phyloP scores from a whole-genome alignment of 1,140 invertebrate species.

The Drosophila pseudoananassae region DNA sequence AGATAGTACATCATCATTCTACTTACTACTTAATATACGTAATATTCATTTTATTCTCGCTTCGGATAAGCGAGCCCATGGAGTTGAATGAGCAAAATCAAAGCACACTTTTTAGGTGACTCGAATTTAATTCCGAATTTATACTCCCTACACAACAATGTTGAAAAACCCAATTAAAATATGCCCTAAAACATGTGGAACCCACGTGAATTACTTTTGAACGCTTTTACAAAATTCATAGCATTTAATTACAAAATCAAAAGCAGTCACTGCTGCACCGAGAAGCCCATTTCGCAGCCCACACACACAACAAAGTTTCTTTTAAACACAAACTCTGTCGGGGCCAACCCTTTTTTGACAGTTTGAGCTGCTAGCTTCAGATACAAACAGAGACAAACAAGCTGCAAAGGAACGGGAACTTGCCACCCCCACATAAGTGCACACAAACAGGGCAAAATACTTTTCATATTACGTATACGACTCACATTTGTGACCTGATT shows the following conservation, averaged over 20 bases:
- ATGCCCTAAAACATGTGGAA: background rate
- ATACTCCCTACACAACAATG: background rate
- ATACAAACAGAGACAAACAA: conserved; percentile 41
- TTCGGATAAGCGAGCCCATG: too few species aligned
- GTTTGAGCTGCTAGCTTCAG: conserved; percentile 44
- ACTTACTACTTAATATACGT: too few species aligned
- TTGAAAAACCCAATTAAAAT: conserved; percentile 22
- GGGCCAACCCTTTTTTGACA: conserved; percentile 47
- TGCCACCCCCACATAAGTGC: conserved; percentile 9
- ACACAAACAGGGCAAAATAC: conserved; percentile 64
- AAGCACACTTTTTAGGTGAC: background rate
- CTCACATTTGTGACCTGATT: conserved; percentile 72
- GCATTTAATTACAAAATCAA: conserved; percentile 47
- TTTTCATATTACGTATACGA: conserved; percentile 78
- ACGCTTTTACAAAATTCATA: conserved; percentile 11
- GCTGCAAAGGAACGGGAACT: conserved; percentile 29
- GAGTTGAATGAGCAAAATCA: background rate
- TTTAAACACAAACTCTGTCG: conserved; percentile 30
- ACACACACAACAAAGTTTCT: conserved; percentile 20
- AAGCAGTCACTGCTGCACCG: conserved; percentile 20
- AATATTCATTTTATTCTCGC: too few species aligned
- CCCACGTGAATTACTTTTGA: conserved; percentile 14
- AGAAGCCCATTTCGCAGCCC: conserved; percentile 16
- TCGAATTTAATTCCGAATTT: background rate
- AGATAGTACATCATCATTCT: too few species aligned